Percentiles rank a stretch among this genome's conserved stretches.
Evolutionary conservation across 2,113 vertebrate species (phyloP).

Genomic region (Acrocephalus kingi): DNA sequence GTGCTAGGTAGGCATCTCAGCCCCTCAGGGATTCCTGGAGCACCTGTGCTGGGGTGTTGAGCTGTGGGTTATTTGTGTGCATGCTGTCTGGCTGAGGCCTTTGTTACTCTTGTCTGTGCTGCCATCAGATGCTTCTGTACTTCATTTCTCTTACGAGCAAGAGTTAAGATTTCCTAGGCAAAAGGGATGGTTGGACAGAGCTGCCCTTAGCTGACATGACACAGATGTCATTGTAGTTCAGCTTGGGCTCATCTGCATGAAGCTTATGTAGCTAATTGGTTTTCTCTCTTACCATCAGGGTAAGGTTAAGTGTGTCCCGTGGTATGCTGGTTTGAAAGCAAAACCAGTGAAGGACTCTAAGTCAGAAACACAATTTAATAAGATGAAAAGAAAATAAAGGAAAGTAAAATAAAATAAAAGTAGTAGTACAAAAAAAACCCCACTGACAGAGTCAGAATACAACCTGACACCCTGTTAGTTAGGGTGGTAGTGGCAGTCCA

Average conservation of each 20-base stretch:
- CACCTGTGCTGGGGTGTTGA: accelerated
- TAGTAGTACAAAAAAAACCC: too few species aligned
- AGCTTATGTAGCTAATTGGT: background rate
- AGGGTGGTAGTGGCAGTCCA: too few species aligned
- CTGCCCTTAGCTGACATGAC: background rate
- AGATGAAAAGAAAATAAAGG: too few species aligned
- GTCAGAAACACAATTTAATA: too few species aligned
- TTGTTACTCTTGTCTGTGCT: background rate
- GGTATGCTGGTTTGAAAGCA: too few species aligned
- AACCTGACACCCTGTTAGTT: too few species aligned
- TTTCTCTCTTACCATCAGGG: background rate
- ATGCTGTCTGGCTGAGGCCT: background rate
- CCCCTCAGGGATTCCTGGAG: background rate
- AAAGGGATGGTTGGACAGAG: background rate
- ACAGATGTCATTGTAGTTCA: background rate
- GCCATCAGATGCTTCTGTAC: background rate
- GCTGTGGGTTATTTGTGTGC: background rate
- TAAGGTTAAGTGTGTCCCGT: background rate
- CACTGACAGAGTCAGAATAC: too few species aligned
- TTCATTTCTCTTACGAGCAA: background rate
- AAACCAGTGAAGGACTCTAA: too few species aligned
- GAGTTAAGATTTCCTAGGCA: background rate
- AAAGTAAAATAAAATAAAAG: too few species aligned
- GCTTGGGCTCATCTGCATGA: background rate
- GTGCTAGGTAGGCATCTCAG: slow-evolving; percentile 85